Evolutionary conservation across 2,113 vertebrate genomes (phyloP).

Genomic region (Hystrix cristata): DNA sequence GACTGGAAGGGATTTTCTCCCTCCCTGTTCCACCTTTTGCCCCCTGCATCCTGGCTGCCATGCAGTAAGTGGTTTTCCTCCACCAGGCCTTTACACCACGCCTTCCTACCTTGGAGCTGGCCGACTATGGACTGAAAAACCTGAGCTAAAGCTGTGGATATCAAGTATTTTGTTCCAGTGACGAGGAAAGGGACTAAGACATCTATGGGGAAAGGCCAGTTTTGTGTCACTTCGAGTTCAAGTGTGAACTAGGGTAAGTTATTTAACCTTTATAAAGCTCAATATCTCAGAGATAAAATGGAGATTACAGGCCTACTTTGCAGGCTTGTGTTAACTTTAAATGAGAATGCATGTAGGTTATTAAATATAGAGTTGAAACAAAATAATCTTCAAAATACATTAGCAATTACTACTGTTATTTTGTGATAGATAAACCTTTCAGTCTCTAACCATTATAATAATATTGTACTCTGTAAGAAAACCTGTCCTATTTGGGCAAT

Average conservation of each 20-base stretch:
- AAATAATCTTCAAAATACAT: constrained; percentile 23
- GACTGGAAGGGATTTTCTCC: too few species aligned
- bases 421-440: constrained; percentile 1
- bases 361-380: constrained; percentile 7
- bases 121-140: too few species aligned
- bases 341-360: background rate
- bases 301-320: background rate
- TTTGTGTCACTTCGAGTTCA: constrained; percentile 10
- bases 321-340: constrained; percentile 53
- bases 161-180: too few species aligned
- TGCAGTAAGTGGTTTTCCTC: too few species aligned
- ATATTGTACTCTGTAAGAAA: background rate
- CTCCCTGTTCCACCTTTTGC: too few species aligned
- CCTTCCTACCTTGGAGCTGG: too few species aligned
- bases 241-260: background rate
- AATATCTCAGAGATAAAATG: constrained; percentile 45
- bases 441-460: background rate
- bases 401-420: background rate
- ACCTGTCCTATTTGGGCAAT: background rate
- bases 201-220: background rate
- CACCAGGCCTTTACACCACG: too few species aligned
- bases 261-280: constrained; percentile 32
- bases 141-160: too few species aligned
- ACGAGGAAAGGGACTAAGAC: background rate
- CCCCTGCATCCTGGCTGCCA: too few species aligned